These are phyloP conservation scores for Psittacus erithacus DNA, from an alignment of 2,113 vertebrate species.

Conservation along the genomic window DNA sequence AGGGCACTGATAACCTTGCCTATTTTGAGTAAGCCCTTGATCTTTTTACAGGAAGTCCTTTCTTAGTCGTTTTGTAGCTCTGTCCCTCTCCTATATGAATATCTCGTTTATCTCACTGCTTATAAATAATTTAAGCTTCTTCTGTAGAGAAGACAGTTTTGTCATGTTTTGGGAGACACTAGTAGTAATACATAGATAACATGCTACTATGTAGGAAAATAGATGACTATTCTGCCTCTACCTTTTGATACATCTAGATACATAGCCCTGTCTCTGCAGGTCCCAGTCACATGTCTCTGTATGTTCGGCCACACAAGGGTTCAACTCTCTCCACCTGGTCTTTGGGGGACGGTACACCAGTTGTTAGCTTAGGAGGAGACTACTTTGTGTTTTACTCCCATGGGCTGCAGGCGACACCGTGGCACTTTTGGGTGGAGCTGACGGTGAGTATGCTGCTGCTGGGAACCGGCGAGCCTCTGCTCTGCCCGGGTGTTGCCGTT, in stretches of 20 bases:
- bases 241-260: accelerated
- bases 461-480: accelerated
- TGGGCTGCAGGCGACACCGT: conserved; percentile 83
- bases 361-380: conserved; percentile 84
- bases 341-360: conserved; percentile 84
- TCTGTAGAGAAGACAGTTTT: not conserved
- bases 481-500: not conserved
- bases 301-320: conserved; percentile 81
- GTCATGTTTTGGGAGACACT: accelerated
- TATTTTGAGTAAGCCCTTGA: not conserved
- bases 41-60: not conserved
- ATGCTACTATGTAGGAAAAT: accelerated
- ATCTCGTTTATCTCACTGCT: not conserved
- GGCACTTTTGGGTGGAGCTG: conserved; percentile 94
- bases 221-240: not conserved
- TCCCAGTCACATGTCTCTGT: conserved; percentile 94
- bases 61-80: not conserved
- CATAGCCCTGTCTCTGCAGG: conserved; percentile 68
- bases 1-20: not conserved
- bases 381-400: conserved; percentile 96
- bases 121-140: not conserved
- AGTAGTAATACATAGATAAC: accelerated
- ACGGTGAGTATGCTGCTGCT: conserved; percentile 70
- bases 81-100: not conserved
- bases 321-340: conserved; percentile 86